These are phyloP conservation scores for Ardeotis arabs DNA, from an alignment of 2,113 vertebrate species.

Conservation along the genomic window DNA sequence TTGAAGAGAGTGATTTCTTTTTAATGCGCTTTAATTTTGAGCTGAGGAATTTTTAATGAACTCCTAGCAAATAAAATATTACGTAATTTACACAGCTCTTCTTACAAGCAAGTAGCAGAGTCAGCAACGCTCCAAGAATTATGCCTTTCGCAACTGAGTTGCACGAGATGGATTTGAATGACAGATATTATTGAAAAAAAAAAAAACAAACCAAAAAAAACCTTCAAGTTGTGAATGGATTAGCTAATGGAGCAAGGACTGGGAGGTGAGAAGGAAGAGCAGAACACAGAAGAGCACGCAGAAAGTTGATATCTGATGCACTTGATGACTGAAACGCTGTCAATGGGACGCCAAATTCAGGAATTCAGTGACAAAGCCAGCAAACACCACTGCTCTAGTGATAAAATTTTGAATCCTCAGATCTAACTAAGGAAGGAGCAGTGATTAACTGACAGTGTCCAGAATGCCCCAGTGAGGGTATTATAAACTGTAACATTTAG, in stretches of 20 bases:
- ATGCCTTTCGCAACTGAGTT: background rate
- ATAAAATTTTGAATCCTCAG: background rate
- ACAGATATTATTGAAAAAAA: background rate
- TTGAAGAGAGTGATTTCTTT: conserved; percentile 1
- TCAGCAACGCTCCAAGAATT: background rate
- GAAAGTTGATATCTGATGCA: background rate
- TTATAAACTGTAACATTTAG: background rate
- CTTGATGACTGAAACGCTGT: background rate
- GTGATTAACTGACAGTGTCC: background rate
- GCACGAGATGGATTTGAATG: background rate
- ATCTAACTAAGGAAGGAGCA: background rate
- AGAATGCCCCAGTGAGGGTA: background rate
- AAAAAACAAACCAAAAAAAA: too few relatives aligned
- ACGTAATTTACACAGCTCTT: conserved; percentile 6
- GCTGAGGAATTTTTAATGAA: background rate
- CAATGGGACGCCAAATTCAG: background rate
- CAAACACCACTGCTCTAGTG: background rate
- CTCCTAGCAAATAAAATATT: background rate
- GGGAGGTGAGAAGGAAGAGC: background rate
- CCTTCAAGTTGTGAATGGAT: background rate
- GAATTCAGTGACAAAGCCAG: background rate
- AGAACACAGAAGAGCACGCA: background rate
- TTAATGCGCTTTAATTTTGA: background rate
- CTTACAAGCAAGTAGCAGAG: background rate
- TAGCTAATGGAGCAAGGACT: background rate